Percentiles rank a stretch among this genome's conserved stretches.
Evolutionary conservation across 2,888 invertebrate genomes (phyloP).

Genomic region (Caenorhabditis sp.): DNA sequence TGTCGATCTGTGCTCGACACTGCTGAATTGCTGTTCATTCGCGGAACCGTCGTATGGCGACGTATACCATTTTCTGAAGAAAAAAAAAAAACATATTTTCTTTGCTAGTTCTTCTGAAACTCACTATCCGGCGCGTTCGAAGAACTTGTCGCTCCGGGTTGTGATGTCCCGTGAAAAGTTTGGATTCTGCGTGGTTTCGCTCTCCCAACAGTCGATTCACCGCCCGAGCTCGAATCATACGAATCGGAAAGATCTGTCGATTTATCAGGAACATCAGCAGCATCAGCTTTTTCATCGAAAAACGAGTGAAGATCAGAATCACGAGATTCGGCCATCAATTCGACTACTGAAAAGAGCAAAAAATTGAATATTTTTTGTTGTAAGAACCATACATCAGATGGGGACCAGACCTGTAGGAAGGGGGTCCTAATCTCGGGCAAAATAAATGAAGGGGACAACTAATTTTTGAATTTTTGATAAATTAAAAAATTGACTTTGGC

Average conservation of each 20-base stretch:
- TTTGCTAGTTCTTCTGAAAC: no score
- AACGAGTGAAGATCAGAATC: conserved; percentile 49
- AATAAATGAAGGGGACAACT: no score
- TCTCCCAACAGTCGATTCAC: conserved; percentile 9
- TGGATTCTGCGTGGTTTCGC: conserved; percentile 45
- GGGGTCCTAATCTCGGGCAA: no score
- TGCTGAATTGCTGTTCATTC: conserved; percentile 35
- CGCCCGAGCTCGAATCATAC: conserved; percentile 28
- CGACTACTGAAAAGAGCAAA: conserved; percentile 41
- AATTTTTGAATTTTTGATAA: no score
- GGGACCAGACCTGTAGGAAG: no score
- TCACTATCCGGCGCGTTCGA: background rate
- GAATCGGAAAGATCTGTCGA: conserved; percentile 40
- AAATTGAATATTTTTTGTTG: no score
- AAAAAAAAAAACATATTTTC: background rate
- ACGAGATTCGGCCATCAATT: conserved; percentile 42
- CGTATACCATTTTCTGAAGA: conserved; percentile 44
- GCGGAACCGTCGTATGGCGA: conserved; percentile 51
- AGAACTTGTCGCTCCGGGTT: conserved; percentile 6
- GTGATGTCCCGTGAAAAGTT: conserved; percentile 49
- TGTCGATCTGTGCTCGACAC: conserved; percentile 15
- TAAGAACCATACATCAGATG: no score
- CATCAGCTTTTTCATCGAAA: conserved; percentile 48
- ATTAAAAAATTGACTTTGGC: no score
- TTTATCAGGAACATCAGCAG: conserved; percentile 28